phyloP scores from a whole-genome alignment of 2,888 invertebrate species.

The Leptopterna dolabrata region DNA sequence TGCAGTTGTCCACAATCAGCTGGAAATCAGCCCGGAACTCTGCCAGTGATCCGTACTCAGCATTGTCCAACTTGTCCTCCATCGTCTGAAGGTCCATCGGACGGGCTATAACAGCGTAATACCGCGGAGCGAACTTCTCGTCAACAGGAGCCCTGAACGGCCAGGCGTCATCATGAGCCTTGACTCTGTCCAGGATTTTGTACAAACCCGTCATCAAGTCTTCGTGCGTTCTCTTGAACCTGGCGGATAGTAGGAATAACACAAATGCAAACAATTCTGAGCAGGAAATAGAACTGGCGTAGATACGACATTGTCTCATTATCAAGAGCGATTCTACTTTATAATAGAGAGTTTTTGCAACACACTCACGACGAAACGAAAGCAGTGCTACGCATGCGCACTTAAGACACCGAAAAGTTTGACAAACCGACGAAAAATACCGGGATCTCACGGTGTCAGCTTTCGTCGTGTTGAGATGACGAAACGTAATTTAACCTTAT shows the following conservation, averaged over 20 bases:
- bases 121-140: conserved; percentile 79
- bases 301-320: no score
- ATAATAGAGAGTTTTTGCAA: no score
- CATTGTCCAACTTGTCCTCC: conserved; percentile 86
- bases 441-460: no score
- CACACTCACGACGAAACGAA: no score
- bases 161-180: conserved; percentile 92
- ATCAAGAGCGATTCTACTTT: no score
- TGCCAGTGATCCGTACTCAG: conserved; percentile 81
- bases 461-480: no score
- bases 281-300: no score
- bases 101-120: conserved; percentile 73
- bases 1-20: conserved; percentile 91
- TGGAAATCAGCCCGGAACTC: conserved; percentile 91
- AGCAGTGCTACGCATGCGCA: no score
- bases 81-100: conserved; percentile 91
- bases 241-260: conserved; percentile 65
- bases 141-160: conserved; percentile 94
- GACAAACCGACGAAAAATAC: no score
- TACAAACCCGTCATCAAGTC: conserved; percentile 91
- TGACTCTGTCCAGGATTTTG: conserved; percentile 88
- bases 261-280: conserved; percentile 63
- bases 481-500: no score
- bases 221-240: conserved; percentile 84
- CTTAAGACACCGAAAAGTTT: no score